phyloP scores from a whole-genome alignment of 2,888 invertebrate species.

The Eutolmus rufibarbis region DNA sequence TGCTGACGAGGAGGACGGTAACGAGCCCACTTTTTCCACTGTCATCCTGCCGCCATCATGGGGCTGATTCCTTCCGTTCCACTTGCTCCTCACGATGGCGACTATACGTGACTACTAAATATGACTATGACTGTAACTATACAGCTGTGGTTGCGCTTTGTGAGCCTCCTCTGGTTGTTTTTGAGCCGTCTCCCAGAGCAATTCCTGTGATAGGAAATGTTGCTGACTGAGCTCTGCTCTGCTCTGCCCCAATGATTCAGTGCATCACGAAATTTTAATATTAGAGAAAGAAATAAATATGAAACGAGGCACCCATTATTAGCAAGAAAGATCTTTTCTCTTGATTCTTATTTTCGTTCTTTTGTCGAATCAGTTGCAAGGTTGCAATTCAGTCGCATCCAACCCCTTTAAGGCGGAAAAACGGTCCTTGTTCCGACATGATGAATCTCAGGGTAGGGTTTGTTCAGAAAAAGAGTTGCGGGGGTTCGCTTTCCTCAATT shows the following conservation, averaged over 20 bases:
- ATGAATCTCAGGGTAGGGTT: not conserved
- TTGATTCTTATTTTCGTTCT: not conserved
- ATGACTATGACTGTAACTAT: not conserved
- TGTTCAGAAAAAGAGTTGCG: not conserved
- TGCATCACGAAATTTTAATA: constrained; percentile 3
- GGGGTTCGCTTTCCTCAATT: not conserved
- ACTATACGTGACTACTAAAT: not conserved
- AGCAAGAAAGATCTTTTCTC: not conserved
- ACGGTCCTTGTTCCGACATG: not conserved
- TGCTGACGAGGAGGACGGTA: not conserved
- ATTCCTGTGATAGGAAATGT: not conserved
- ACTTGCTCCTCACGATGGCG: not conserved
- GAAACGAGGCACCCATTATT: not conserved
- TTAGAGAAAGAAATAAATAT: not conserved
- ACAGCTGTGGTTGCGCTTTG: not conserved
- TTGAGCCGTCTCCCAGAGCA: not conserved
- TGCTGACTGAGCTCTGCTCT: not conserved
- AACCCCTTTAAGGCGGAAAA: not conserved
- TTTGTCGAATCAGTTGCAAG: not conserved
- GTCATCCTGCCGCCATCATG: not conserved
- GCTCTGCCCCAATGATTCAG: not conserved
- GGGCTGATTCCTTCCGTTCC: not conserved
- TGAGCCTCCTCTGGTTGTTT: not conserved
- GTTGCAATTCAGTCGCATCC: not conserved
- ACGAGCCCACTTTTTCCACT: not conserved